Evolutionary conservation across 2,888 invertebrate genomes (phyloP), one percentile per base, ranked within the genome.

Genomic region (Coelogynopora nodosa): DNA sequence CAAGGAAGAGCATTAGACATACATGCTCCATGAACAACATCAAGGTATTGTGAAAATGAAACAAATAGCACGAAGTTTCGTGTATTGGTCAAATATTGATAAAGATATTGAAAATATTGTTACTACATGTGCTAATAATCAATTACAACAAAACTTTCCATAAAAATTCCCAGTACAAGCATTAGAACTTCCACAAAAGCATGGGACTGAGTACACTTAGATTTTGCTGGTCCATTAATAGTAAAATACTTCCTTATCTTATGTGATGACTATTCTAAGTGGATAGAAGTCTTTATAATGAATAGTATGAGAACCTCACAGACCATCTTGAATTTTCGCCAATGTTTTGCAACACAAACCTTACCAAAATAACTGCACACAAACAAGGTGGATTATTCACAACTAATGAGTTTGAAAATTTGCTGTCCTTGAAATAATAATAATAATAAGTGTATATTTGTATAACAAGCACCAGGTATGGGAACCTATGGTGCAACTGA

Each of bases 261-360:
- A 67, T 30, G 29, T 84, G 84, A 84, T 67, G 74, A 82, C 27
- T 84, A 67, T 26, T 84, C 84, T n/a, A 84, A 84, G 27, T 84
- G 49, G 84, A 84, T 84, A 5, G 84, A 84, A 67, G 84, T 26
- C 26, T 67, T 31, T 23, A 27, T 27, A 10, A 30, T 67, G 84
- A 29, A 29, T n/a, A 67, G 23, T 29, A 30, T 67, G 67, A 84
- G 30, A 10, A 84, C 67, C 2, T 82, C n/a, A 84, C 28, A 29
- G 29, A 67, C 67, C 5, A 84, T 84, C 18, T 2, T 30, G 2
- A 67, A 67, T 31, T 81, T 67, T 13, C 2, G 67, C 2, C 10
- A 84, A 84, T 67, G 2, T 67, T 84, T 67, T 5, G 29, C 27
- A 30, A n/a, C 31, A 84, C 84, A 84, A 23, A 81, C 82, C 67